Conservation (phyloP, 2,113 vertebrate genomes). For the Sinocyclocheilus anshuiensis region DNA sequence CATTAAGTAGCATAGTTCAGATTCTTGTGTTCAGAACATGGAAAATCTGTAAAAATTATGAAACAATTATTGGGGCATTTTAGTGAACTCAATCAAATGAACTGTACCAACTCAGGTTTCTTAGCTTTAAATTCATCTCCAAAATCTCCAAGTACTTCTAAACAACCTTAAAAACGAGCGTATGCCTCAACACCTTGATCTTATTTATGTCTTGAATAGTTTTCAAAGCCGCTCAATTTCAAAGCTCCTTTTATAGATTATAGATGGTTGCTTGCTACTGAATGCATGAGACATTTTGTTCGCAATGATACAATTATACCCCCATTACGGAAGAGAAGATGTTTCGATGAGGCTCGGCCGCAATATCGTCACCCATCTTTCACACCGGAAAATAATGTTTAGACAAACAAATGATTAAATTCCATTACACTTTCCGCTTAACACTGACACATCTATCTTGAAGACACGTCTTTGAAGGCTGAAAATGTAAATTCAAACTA, state of each 20-base stretch:
- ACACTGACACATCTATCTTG: not conserved
- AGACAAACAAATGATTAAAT: not conserved
- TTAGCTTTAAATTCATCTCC: not conserved
- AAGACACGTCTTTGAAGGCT: not conserved
- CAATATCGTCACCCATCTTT: constrained; percentile 11
- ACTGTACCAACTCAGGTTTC: not conserved
- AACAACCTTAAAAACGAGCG: not conserved
- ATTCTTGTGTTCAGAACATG: not conserved
- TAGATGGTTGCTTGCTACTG: not conserved
- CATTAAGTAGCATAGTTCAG: not conserved
- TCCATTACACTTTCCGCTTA: not conserved
- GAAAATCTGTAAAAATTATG: not conserved
- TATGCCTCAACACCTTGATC: not conserved
- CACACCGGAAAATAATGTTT: constrained; percentile 31
- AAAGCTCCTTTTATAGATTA: constrained; percentile 32
- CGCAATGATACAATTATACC: constrained; percentile 2
- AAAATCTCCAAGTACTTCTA: not conserved
- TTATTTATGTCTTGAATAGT: constrained; percentile 5
- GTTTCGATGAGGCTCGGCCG: not conserved
- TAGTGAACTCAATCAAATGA: not conserved
- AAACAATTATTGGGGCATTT: not conserved
- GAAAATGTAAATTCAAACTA: not conserved
- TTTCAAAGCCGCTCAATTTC: constrained; percentile 28
- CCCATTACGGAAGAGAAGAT: not conserved
- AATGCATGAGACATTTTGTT: not conserved